A percentile compares a stretch with the other conserved stretches of the same genome.
Conservation (phyloP, 1,140 invertebrate species). For the Drosophila burlai region DNA sequence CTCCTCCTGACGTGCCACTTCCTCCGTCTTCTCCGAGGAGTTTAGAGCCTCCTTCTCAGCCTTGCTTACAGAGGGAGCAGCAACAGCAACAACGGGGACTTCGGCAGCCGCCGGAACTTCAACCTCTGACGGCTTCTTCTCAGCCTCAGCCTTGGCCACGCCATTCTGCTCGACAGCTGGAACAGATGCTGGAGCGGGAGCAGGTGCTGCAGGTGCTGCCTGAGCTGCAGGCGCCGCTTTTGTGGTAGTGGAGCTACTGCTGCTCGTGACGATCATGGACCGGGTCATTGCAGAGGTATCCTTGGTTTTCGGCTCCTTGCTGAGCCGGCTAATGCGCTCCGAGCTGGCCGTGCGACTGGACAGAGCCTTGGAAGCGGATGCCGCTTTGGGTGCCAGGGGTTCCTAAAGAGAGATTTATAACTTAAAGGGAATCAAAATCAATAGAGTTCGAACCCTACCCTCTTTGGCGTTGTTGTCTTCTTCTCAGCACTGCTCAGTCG, state of each 20-base stretch:
- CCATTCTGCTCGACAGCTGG: slow-evolving; percentile 51
- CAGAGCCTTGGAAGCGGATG: slow-evolving; percentile 78
- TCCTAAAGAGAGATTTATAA: slow-evolving; percentile 47
- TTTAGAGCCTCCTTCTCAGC: slow-evolving; percentile 84
- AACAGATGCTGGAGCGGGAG: slow-evolving; percentile 11
- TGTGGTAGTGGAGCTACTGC: slow-evolving; percentile 39
- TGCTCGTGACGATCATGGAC: slow-evolving; percentile 74
- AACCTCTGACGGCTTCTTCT: slow-evolving; percentile 25
- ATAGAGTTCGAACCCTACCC: slow-evolving; percentile 73
- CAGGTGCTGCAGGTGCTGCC: slow-evolving; percentile 11
- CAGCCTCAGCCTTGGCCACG: slow-evolving; percentile 45
- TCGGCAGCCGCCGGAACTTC: slow-evolving; percentile 22
- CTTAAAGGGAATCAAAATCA: slow-evolving; percentile 5
- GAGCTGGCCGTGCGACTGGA: slow-evolving; percentile 76
- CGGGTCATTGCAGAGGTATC: slow-evolving; percentile 61
- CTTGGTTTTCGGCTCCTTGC: slow-evolving; percentile 68
- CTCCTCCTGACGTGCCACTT: slow-evolving; percentile 50
- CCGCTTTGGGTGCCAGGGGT: slow-evolving; percentile 66
- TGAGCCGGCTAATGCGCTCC: slow-evolving; percentile 73
- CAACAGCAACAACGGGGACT: slow-evolving; percentile 2
- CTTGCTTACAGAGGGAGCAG: slow-evolving; percentile 62
- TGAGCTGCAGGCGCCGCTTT: slow-evolving; percentile 21
- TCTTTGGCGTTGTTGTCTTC: slow-evolving; percentile 86
- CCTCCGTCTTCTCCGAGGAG: slow-evolving; percentile 81
- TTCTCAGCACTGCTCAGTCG: slow-evolving; percentile 85